Evolutionary conservation across 2,888 invertebrate species (phyloP).

Genomic region (Pandemis cinnamomeana): DNA sequence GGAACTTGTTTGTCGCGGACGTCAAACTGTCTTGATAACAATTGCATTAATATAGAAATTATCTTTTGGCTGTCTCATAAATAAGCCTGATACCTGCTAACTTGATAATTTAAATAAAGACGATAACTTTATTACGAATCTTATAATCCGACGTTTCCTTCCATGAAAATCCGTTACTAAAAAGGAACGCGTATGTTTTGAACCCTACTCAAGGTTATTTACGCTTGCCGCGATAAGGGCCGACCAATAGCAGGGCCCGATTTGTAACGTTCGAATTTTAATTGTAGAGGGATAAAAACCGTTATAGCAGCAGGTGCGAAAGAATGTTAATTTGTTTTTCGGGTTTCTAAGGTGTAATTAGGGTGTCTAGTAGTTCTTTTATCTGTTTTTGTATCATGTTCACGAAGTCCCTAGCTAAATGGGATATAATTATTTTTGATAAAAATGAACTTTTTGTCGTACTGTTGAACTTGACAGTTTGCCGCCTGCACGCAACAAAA

Average conservation of each 20-base stretch:
- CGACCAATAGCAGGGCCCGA: conserved; percentile 67
- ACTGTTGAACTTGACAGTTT: neutral
- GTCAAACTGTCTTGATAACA: conserved; percentile 23
- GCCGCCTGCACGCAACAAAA: conserved; percentile 5
- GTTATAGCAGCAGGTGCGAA: conserved; percentile 43
- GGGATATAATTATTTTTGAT: neutral
- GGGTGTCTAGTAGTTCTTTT: neutral
- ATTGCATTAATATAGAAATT: conserved; percentile 8
- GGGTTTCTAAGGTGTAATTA: neutral
- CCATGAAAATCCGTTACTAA: conserved; percentile 61
- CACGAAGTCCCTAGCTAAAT: neutral
- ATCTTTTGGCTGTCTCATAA: neutral
- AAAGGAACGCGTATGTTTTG: conserved; percentile 62
- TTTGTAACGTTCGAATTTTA: conserved; percentile 69
- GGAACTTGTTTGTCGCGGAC: conserved; percentile 8
- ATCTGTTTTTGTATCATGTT: neutral
- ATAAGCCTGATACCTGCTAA: neutral
- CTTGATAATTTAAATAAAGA: neutral
- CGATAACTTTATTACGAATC: neutral
- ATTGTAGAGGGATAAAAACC: conserved; percentile 47
- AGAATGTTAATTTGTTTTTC: conserved; percentile 28
- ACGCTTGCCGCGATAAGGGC: conserved; percentile 75
- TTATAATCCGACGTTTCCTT: conserved; percentile 43
- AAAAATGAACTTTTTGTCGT: neutral
- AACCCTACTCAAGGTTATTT: conserved; percentile 64